Conservation (phyloP, 1,140 invertebrate species). For the Papilio glaucus region DNA sequence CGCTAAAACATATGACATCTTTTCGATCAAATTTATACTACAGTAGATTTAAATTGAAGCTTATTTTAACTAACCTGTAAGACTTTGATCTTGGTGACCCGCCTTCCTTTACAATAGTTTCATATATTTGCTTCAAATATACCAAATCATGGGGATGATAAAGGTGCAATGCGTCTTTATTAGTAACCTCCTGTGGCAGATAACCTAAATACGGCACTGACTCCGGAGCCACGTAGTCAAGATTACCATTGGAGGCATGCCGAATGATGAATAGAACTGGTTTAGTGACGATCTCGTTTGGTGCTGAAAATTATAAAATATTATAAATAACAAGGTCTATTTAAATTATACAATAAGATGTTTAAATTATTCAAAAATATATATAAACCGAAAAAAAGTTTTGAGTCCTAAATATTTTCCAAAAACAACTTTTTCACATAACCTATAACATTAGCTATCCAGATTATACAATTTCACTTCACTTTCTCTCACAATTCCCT, state of each 20-base stretch:
- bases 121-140: constrained; percentile 92
- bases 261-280: constrained; percentile 87
- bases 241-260: constrained; percentile 89
- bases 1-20: too few relatives aligned
- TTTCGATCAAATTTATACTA: too few relatives aligned
- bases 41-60: too few relatives aligned
- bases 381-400: too few relatives aligned
- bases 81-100: constrained; percentile 89
- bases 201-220: constrained; percentile 93
- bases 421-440: too few relatives aligned
- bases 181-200: constrained; percentile 93
- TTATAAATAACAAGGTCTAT: constrained; percentile 27
- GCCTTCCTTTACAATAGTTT: constrained; percentile 87
- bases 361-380: too few relatives aligned
- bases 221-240: constrained; percentile 90
- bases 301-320: constrained; percentile 77
- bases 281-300: constrained; percentile 84
- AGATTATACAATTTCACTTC: too few relatives aligned
- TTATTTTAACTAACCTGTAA: too few relatives aligned
- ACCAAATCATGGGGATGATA: constrained; percentile 94
- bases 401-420: too few relatives aligned
- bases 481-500: too few relatives aligned
- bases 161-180: constrained; percentile 92
- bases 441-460: too few relatives aligned
- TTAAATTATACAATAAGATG: too few relatives aligned